Conservation (phyloP, 2,113 vertebrate genomes). For the Hystrix brachyura region DNA sequence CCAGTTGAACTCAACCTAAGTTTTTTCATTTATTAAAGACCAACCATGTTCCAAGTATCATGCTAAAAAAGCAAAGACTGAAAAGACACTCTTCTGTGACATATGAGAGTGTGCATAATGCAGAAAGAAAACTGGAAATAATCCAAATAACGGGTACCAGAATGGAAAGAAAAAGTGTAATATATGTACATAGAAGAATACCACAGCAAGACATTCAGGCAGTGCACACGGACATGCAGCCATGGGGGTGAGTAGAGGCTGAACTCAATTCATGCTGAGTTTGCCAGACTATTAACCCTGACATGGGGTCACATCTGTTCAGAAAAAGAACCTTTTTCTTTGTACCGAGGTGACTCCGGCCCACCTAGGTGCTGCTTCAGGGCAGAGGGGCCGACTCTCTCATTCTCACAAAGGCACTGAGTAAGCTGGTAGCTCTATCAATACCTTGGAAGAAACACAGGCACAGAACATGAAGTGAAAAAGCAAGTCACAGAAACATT, state of each 20-base stretch:
- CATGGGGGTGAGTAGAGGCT: not conserved
- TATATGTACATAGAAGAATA: not conserved
- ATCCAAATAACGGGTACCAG: not conserved
- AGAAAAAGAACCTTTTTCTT: not conserved
- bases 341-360: not conserved
- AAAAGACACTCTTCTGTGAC: not conserved
- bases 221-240: not conserved
- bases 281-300: not conserved
- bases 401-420: conserved; percentile 7
- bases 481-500: not conserved
- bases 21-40: conserved; percentile 32
- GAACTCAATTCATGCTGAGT: not conserved
- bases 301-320: not conserved
- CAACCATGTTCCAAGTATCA: conserved; percentile 32
- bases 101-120: not conserved
- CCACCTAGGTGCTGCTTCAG: not conserved
- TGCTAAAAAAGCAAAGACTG: not conserved
- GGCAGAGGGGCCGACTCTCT: not conserved
- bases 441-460: not conserved
- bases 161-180: not conserved
- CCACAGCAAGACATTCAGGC: not conserved
- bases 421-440: not conserved
- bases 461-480: not conserved
- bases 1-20: not conserved
- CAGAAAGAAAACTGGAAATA: not conserved